A percentile compares a stretch with the other conserved stretches of the same genome.
These are phyloP conservation scores for Xenentodon cancila DNA, from an alignment of 2,797 vertebrate species.

Conservation along the genomic window DNA sequence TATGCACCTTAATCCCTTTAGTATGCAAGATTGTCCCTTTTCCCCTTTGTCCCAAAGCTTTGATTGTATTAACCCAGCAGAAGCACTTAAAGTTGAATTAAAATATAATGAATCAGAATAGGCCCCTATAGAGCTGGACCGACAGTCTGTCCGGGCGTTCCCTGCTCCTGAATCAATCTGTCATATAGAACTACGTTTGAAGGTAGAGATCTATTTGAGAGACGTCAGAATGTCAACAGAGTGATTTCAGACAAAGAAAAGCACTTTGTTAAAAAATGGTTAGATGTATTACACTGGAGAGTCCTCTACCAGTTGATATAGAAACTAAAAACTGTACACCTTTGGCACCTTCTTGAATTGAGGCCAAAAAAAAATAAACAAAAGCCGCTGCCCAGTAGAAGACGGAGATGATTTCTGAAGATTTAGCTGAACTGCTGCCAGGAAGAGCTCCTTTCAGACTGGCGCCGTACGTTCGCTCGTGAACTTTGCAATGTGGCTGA, in stretches of 20 bases:
- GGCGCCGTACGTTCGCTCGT: conserved; percentile 36
- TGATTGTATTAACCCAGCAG: conserved; percentile 81
- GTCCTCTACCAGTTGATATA: conserved; percentile 72
- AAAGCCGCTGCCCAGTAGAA: conserved; percentile 47
- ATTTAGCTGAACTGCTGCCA: conserved; percentile 38
- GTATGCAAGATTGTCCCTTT: conserved; percentile 73
- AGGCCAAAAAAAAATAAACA: conserved; percentile 68
- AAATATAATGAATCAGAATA: conserved; percentile 61
- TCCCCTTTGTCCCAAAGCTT: conserved; percentile 65
- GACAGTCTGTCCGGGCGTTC: conserved; percentile 43
- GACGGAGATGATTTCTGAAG: conserved; percentile 37
- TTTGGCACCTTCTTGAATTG: conserved; percentile 70
- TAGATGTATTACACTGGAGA: conserved; percentile 73
- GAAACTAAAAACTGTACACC: conserved; percentile 39
- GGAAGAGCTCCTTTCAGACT: conserved; percentile 40
- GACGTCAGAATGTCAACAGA: conserved; percentile 82
- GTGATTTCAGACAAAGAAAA: conserved; percentile 74
- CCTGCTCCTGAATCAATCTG: conserved; percentile 51
- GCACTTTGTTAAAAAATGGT: conserved; percentile 81
- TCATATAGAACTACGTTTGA: conserved; percentile 67
- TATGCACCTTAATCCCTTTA: conserved; percentile 80
- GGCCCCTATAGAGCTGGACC: conserved; percentile 56
- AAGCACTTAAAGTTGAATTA: conserved; percentile 84
- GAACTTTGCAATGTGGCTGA: conserved; percentile 51
- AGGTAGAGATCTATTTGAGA: conserved; percentile 77